Base-by-base conservation (phyloP, 2,113 vertebrate genomes). In the Caloenas nicobarica region DNA sequence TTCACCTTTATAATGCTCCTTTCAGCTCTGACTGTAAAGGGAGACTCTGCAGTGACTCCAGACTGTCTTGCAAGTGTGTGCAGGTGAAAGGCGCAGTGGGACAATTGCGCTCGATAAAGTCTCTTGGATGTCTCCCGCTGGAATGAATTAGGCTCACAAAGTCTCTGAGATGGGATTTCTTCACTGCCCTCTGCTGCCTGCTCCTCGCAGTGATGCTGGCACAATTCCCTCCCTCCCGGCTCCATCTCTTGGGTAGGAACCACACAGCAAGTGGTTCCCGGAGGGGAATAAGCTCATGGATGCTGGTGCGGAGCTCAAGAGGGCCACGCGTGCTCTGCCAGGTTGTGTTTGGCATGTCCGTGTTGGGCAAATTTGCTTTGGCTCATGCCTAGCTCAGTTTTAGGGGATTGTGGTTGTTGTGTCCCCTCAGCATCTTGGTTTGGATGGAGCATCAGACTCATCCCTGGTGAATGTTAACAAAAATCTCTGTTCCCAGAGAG, bases 1-100 rank as follows among this genome's bases (percentile, higher is more conserved):
- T 98, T 98, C 97, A 97, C 97, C 97, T 98, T 97, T 97, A 94
- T 95, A 97, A 97, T 96, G 96, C 96, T 96, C 93, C 97, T 97
- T 98, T 98, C 96, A 97, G 97, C 97, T 96, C 91, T 89, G 97
- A 96, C 95, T 97, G 95, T 94, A 96, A 97, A 96, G 95, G 95
- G 94, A 89, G 88, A 96, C 94, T 96, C 94, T 89, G 86, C 33
- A 95, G 93, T 94, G 66, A 93, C 93, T 97, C 80, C 71, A 40
- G 46, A 62, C 91, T 66, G 73, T 91, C 88, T 93, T 71, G 70
- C 70, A 29, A 94, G 79, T 56, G 79, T 89, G 81, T 42, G 85
- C 89, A 84, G 93, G 94, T 96, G 96, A 94, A 89, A 94, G 93
- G 92, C 94, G 2, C 97, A 87, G 91, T 88, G 77, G 91, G 86